Conservation (phyloP, 1,140 invertebrate species). For the Steinernema khuongi region DNA sequence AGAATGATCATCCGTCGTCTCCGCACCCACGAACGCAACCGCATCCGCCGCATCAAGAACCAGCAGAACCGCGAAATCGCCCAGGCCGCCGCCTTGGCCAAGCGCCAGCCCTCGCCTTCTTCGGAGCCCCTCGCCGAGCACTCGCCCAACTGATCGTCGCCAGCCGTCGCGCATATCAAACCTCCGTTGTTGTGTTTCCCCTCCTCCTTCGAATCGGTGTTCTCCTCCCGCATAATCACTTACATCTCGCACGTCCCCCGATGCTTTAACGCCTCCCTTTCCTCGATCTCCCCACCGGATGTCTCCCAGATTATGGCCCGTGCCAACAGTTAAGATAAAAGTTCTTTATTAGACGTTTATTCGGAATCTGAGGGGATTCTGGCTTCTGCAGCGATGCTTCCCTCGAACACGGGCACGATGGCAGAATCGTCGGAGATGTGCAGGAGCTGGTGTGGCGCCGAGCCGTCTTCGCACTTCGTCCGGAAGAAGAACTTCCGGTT, state of each 20-base stretch:
- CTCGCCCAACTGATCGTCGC: too few species aligned
- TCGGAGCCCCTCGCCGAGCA: not conserved
- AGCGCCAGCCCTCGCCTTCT: not conserved
- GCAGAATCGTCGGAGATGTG: constrained; percentile 45
- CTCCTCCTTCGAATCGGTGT: too few species aligned
- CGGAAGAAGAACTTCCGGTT: constrained; percentile 52
- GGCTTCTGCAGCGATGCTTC: constrained; percentile 44
- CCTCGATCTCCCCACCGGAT: not conserved
- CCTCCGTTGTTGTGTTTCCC: not conserved
- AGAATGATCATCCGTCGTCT: not conserved
- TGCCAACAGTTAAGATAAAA: not conserved
- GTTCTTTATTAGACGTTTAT: not conserved
- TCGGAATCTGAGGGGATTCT: not conserved
- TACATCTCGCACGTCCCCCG: not conserved
- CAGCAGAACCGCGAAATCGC: not conserved
- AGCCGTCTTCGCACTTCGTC: constrained; percentile 51
- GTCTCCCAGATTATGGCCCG: not conserved
- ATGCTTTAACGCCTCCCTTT: not conserved
- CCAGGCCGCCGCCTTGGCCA: not conserved
- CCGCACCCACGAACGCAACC: not conserved
- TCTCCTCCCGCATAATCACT: not conserved
- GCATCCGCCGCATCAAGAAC: not conserved
- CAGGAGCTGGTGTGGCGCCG: constrained; percentile 49
- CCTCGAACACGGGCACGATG: constrained; percentile 50
- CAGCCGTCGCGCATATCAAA: too few species aligned